Evolutionary conservation across 2,113 vertebrate species (phyloP).

Genomic region (Cynocephalus volans): DNA sequence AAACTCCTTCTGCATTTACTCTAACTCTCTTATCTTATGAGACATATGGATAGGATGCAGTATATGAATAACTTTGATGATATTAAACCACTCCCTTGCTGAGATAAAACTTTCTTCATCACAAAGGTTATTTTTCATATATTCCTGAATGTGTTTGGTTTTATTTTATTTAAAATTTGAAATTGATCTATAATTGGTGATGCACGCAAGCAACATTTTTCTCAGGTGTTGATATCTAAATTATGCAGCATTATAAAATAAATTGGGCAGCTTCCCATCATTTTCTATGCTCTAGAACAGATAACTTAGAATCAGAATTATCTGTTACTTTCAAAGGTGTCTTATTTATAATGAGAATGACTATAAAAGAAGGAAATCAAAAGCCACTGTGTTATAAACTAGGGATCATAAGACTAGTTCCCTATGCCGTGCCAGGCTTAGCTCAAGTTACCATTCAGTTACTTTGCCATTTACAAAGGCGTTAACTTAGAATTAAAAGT

Average conservation of each 20-base stretch:
- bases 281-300: background rate
- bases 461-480: background rate
- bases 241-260: background rate
- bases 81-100: constrained; percentile 13
- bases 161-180: constrained; percentile 22
- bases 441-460: background rate
- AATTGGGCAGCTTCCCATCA: background rate
- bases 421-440: background rate
- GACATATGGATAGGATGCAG: background rate
- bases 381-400: constrained; percentile 19
- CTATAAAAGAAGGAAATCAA: background rate
- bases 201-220: background rate
- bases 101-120: constrained; percentile 20
- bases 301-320: background rate
- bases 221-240: background rate
- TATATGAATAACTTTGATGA: background rate
- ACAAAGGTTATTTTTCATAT: constrained; percentile 23
- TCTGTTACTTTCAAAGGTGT: background rate
- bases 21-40: background rate
- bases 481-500: constrained; percentile 29
- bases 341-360: background rate
- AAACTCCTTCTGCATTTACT: background rate
- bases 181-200: constrained; percentile 14
- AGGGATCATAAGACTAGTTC: background rate
- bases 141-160: constrained; percentile 19